A percentile compares a stretch with the other conserved stretches of the same genome.
These are phyloP conservation scores for Nomada ferruginata DNA, from an alignment of 2,888 invertebrate species.

Conservation along the genomic window DNA sequence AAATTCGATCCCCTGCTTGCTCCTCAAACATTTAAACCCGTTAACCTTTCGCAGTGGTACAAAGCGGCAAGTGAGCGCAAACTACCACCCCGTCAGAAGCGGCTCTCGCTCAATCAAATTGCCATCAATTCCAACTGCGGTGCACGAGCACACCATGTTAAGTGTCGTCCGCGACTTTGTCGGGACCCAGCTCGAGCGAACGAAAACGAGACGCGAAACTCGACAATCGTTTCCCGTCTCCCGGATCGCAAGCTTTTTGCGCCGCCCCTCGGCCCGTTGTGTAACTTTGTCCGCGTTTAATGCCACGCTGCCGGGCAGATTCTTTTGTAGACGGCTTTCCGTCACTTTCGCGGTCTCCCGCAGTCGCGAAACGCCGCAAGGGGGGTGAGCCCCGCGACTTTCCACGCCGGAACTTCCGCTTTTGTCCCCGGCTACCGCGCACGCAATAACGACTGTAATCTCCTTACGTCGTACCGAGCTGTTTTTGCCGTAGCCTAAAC, in stretches of 20 bases:
- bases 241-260: conserved; percentile 49
- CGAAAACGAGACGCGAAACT: conserved; percentile 19
- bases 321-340: conserved; percentile 66
- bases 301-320: conserved; percentile 46
- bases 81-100: not conserved
- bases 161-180: not conserved
- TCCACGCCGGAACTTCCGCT: conserved; percentile 60
- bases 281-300: conserved; percentile 54
- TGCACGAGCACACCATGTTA: not conserved
- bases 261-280: conserved; percentile 41
- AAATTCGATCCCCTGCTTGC: no score
- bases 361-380: not conserved
- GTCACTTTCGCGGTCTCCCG: conserved; percentile 61
- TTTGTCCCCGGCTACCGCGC: conserved; percentile 50
- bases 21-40: not conserved
- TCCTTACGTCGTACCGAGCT: conserved; percentile 70
- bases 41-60: not conserved
- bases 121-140: not conserved
- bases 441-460: conserved; percentile 76
- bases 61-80: not conserved
- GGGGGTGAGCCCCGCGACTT: conserved; percentile 53
- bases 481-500: conserved; percentile 71
- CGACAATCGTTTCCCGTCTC: conserved; percentile 10
- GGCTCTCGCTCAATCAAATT: conserved; percentile 6
- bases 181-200: not conserved